These are phyloP conservation scores for Lerista edwardsae DNA, from an alignment of 2,797 vertebrate species.

Conservation along the genomic window DNA sequence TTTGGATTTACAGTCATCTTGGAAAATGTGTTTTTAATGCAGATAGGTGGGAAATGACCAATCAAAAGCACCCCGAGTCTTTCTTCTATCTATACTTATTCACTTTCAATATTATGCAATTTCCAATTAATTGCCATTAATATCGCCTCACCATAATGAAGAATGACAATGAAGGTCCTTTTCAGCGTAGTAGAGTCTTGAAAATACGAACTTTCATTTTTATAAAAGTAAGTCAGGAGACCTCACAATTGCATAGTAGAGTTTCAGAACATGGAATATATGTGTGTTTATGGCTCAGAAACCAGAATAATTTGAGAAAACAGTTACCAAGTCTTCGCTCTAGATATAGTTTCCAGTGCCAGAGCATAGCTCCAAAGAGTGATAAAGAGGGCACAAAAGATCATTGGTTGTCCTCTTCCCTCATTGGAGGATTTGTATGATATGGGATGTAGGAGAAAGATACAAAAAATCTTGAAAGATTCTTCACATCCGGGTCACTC, in stretches of 20 bases:
- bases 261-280: neutral
- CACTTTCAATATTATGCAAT: too few species aligned
- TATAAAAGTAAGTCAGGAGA: neutral
- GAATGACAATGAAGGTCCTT: neutral
- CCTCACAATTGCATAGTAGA: neutral
- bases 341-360: neutral
- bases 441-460: too few species aligned
- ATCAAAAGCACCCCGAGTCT: neutral
- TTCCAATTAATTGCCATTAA: neutral
- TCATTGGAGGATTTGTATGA: too few species aligned
- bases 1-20: neutral
- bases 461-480: too few species aligned
- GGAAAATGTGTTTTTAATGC: neutral
- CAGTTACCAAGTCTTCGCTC: neutral
- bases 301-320: conserved; percentile 1
- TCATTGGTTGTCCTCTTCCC: too few species aligned
- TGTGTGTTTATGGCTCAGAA: neutral
- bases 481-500: too few species aligned
- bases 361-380: too few species aligned
- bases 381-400: too few species aligned
- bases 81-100: too few species aligned
- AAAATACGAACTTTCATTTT: neutral
- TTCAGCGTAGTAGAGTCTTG: neutral
- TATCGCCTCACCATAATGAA: neutral
- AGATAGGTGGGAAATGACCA: neutral